Percentiles rank a stretch among this genome's conserved stretches.
Evolutionary conservation across 2,113 vertebrate genomes (phyloP).

Genomic region (Balaenoptera acutorostrata): DNA sequence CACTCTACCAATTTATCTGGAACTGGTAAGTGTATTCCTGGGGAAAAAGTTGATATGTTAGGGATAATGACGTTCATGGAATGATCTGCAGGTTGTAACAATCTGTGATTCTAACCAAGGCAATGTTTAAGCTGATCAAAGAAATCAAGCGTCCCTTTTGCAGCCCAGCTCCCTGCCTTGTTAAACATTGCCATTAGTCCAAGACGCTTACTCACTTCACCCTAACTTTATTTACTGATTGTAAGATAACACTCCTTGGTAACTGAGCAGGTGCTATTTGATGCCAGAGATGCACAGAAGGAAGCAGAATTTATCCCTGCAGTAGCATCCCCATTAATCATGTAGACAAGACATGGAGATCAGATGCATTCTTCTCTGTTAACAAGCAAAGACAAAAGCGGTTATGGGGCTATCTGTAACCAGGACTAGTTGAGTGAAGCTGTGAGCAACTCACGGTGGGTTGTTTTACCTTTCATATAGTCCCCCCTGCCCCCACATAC

Average conservation of each 20-base stretch:
- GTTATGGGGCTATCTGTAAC: conserved; percentile 63
- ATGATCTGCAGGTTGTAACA: not conserved
- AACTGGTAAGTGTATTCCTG: not conserved
- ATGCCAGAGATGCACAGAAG: conserved; percentile 73
- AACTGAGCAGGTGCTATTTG: conserved; percentile 77
- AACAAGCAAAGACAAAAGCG: conserved; percentile 80
- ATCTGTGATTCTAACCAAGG: not conserved
- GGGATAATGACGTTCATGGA: not conserved
- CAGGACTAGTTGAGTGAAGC: conserved; percentile 41
- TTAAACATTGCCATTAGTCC: not conserved
- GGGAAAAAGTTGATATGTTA: not conserved
- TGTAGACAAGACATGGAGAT: conserved; percentile 73
- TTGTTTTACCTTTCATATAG: conserved; percentile 78
- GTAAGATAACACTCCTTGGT: conserved; percentile 62
- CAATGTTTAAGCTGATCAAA: not conserved
- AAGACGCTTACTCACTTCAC: not conserved
- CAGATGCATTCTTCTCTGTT: conserved; percentile 75
- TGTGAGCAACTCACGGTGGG: conserved; percentile 56
- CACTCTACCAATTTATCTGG: not conserved
- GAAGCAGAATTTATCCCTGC: conserved; percentile 73
- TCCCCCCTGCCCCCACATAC: not conserved
- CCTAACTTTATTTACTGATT: conserved; percentile 72
- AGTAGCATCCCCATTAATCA: conserved; percentile 84
- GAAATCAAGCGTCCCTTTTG: not conserved
- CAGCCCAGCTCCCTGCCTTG: not conserved